phyloP scores from a whole-genome alignment of 2,888 invertebrate species.

The Mamestra brassicae region DNA sequence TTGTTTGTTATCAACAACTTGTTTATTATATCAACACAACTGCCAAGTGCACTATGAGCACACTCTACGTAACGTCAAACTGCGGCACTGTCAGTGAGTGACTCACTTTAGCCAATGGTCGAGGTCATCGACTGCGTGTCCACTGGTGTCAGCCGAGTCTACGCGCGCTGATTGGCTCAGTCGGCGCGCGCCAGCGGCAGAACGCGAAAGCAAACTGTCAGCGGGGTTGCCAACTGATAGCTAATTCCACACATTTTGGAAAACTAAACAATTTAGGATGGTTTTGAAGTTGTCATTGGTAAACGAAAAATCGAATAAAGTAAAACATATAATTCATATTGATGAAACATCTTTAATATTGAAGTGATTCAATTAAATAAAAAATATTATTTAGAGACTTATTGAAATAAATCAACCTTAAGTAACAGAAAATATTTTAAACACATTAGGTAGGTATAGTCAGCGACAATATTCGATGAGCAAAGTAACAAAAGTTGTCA shows the following conservation, averaged over 20 bases:
- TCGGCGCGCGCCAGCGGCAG: slow-evolving; percentile 17
- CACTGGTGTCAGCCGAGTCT: slow-evolving; percentile 32
- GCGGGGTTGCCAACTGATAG: slow-evolving; percentile 44
- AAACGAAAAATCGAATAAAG: background rate
- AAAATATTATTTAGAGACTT: too few relatives aligned
- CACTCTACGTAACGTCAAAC: slow-evolving; percentile 10
- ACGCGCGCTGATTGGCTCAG: slow-evolving; percentile 55
- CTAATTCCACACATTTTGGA: slow-evolving; percentile 9
- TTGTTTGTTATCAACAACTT: too few relatives aligned
- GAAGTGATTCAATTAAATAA: too few relatives aligned
- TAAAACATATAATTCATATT: too few relatives aligned
- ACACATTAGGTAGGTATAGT: too few relatives aligned
- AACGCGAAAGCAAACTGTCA: slow-evolving; percentile 41
- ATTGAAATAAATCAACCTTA: background rate
- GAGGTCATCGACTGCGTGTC: slow-evolving; percentile 49
- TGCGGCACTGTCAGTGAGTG: slow-evolving; percentile 20
- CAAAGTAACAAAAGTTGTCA: too few relatives aligned
- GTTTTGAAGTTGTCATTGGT: background rate
- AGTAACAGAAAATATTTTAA: background rate
- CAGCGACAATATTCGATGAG: too few relatives aligned
- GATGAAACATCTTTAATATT: too few relatives aligned
- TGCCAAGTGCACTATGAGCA: slow-evolving; percentile 9
- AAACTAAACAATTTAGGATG: background rate
- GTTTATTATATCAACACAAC: too few relatives aligned
- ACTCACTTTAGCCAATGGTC: slow-evolving; percentile 31